A percentile compares a stretch with the other conserved stretches of the same genome.
Evolutionary conservation across 2,797 vertebrate species (phyloP).

Genomic region (Gadopsis bispinosus): DNA sequence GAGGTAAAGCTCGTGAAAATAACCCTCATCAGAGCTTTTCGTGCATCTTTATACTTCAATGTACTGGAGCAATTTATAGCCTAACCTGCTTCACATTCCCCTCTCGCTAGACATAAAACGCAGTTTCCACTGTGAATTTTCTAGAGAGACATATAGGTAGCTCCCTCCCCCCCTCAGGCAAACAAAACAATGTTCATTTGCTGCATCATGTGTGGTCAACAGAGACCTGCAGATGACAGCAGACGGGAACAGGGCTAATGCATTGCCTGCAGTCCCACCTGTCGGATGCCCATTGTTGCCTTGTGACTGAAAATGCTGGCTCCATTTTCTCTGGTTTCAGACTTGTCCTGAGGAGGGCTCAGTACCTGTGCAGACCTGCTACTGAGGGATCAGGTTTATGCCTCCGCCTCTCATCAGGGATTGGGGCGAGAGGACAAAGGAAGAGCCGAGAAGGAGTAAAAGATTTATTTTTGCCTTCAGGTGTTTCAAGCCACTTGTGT

Average conservation of each 20-base stretch:
- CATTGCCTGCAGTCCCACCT: slow-evolving; percentile 73
- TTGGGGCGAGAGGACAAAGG: slow-evolving; percentile 56
- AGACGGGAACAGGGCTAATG: slow-evolving; percentile 68
- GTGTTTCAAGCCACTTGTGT: slow-evolving; percentile 42
- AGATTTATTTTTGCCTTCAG: slow-evolving; percentile 54
- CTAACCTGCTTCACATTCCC: slow-evolving; percentile 24
- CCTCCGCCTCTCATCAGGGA: slow-evolving; percentile 51
- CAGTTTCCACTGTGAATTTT: slow-evolving; percentile 42
- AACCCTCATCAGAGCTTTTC: slow-evolving; percentile 9
- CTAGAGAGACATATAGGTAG: slow-evolving; percentile 35
- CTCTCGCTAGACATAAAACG: slow-evolving; percentile 29
- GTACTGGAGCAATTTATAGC: slow-evolving; percentile 26
- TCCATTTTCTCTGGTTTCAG: slow-evolving; percentile 72
- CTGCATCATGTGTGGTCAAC: slow-evolving; percentile 78
- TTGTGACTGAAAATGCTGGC: slow-evolving; percentile 61
- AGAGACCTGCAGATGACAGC: slow-evolving; percentile 68
- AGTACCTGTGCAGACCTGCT: slow-evolving; percentile 75
- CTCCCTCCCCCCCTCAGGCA: slow-evolving; percentile 48
- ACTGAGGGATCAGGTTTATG: slow-evolving; percentile 69
- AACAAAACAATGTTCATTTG: slow-evolving; percentile 70
- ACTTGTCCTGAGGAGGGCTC: slow-evolving; percentile 52
- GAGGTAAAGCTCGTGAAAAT: not conserved
- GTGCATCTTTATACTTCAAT: slow-evolving; percentile 32
- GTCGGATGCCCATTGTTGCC: slow-evolving; percentile 71
- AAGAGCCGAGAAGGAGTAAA: slow-evolving; percentile 34